A percentile compares a stretch with the other conserved stretches of the same genome.
These are phyloP conservation scores for Ceramica pisi DNA, from an alignment of 2,888 invertebrate genomes.

Conservation along the genomic window DNA sequence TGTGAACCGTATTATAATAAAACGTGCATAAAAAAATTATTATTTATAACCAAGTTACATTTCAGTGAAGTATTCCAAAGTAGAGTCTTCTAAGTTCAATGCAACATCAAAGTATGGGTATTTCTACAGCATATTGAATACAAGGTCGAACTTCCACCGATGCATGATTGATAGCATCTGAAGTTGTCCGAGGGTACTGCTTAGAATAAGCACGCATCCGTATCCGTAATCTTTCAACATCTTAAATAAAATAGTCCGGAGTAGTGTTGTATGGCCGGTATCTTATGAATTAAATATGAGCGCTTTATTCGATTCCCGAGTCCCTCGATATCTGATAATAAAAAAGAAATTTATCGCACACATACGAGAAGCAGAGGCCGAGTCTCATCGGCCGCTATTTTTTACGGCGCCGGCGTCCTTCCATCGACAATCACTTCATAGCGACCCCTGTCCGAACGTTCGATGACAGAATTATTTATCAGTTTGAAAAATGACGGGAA, in stretches of 20 bases:
- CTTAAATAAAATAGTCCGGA: conserved; percentile 90
- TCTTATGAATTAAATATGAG: conserved; percentile 91
- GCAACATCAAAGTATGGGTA: not conserved
- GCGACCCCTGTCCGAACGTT: conserved; percentile 90
- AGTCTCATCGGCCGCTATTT: conserved; percentile 88
- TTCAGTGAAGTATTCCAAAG: not conserved
- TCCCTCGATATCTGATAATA: conserved; percentile 91
- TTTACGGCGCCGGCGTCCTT: conserved; percentile 86
- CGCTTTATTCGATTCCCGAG: conserved; percentile 91
- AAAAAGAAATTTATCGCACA: conserved; percentile 91
- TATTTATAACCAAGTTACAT: not conserved
- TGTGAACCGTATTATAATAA: too few relatives aligned
- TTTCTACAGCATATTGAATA: conserved; percentile 35
- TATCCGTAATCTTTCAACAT: conserved; percentile 87
- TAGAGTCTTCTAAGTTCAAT: not conserved
- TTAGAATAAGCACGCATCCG: conserved; percentile 78
- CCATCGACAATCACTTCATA: conserved; percentile 91
- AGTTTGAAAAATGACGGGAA: conserved; percentile 92
- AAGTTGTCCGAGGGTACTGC: conserved; percentile 70
- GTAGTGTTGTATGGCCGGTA: conserved; percentile 90
- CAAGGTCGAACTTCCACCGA: conserved; percentile 17
- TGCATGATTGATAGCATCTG: conserved; percentile 64
- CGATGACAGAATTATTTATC: conserved; percentile 92
- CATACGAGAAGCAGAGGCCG: conserved; percentile 80
- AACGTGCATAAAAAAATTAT: too few relatives aligned